Conservation (phyloP, 2,888 invertebrate genomes). For the Aporophyla lueneburgensis region DNA sequence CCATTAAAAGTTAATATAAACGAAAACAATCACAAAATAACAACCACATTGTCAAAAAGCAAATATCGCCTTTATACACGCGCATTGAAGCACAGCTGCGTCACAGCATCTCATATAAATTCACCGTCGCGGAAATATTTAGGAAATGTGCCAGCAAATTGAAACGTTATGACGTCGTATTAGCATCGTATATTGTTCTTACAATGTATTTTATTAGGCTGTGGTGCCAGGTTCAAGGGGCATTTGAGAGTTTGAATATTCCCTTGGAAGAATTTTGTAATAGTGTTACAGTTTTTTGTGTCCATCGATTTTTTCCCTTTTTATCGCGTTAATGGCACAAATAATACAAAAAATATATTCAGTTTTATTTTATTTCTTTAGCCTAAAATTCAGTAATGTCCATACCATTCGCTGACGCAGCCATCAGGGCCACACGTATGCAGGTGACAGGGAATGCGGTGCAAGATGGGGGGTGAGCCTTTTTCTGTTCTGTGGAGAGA, state of each 20-base stretch:
- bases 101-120: constrained; percentile 65
- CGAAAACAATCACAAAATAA: constrained; percentile 34
- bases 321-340: no score
- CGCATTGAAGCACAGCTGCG: constrained; percentile 55
- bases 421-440: no score
- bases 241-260: background rate
- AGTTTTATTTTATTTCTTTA: no score
- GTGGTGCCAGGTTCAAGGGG: constrained; percentile 32
- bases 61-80: constrained; percentile 45
- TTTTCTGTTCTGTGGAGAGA: no score
- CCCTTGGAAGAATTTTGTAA: no score
- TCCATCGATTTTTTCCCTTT: no score
- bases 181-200: constrained; percentile 65
- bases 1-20: background rate
- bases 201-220: constrained; percentile 67
- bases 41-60: constrained; percentile 48
- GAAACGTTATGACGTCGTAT: constrained; percentile 66
- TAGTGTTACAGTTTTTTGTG: no score
- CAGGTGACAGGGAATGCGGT: no score
- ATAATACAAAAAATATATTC: no score
- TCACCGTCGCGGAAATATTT: constrained; percentile 65
- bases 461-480: no score
- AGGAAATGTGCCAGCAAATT: constrained; percentile 67
- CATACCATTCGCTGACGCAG: no score
- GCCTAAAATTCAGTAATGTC: no score